Evolutionary conservation across 2,113 vertebrate species (phyloP), one percentile per base, ranked within the genome.

Genomic region (Atrichornis clamosus): DNA sequence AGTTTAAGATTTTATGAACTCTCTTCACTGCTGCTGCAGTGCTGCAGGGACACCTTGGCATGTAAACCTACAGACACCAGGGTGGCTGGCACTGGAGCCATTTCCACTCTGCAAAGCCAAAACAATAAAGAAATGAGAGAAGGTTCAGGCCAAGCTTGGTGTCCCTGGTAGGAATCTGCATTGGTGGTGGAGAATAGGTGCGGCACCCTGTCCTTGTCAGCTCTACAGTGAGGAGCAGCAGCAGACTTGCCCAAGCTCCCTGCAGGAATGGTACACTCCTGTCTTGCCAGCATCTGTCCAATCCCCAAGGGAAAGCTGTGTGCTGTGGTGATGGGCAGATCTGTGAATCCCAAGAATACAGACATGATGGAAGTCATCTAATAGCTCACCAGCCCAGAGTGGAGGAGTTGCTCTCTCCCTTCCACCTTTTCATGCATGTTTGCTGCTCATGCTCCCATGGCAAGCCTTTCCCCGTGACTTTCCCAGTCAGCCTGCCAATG

Each of bases 261-360:
- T 77, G 65, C 15, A 60, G 32, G 13, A 42, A 21, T 1, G 1
- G 19, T 42, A 62, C 11, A 37, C 3, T 22, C 10, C 22, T 22
- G 19, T 44, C 69, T 78, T 69, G 59, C 23, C 69, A 56, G 33
- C 33, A 50, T 50, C 23, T 28, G 3, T 44, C 63, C 2, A 3
- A 5, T 7, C 24, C 24, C 32, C 14, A 6, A 1, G 13, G 35
- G 22, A 68, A 63, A 41, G 24, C 33, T 41, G 21, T 1, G 0
- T 15, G 21, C 52, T 27, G 13, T 7, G 9, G n/a, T 24, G 22
- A 28, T 28, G 13, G 47, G 12, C 32, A 70, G 27, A 74, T 28
- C 42, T 67, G 8, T 33, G 59, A 63, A 60, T 26, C 14, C 17
- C 14, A 39, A 30, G 17, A 6, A 4, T 39, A n/a, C 8, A 23